These are phyloP conservation scores for Apodemia mormo DNA, from an alignment of 2,888 invertebrate species.

Conservation along the genomic window DNA sequence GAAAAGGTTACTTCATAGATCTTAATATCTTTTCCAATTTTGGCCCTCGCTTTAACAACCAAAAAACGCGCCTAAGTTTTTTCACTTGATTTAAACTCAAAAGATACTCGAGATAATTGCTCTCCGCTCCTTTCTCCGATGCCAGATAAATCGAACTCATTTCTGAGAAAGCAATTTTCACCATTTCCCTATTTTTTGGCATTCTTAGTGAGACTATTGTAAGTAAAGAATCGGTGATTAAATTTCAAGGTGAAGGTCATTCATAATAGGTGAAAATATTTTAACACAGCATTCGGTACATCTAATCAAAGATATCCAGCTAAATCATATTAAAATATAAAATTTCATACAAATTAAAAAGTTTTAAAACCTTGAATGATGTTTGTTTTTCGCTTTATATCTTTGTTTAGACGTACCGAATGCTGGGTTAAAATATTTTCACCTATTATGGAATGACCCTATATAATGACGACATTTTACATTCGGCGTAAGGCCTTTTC, in stretches of 20 bases:
- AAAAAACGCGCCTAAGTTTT: conserved; percentile 57
- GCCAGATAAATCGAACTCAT: conserved; percentile 65
- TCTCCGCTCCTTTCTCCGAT: conserved; percentile 58
- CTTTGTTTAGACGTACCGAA: no score
- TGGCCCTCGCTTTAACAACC: conserved; percentile 40
- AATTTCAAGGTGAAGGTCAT: conserved; percentile 66
- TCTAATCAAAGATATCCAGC: no score
- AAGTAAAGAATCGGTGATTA: conserved; percentile 77
- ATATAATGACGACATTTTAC: no score
- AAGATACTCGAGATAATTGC: conserved; percentile 81
- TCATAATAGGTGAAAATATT: no score
- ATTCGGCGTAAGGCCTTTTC: no score
- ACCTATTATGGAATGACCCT: no score
- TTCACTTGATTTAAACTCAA: conserved; percentile 81
- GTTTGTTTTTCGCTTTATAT: no score
- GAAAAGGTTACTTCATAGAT: conserved; percentile 14
- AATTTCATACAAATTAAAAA: no score
- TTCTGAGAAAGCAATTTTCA: conserved; percentile 68
- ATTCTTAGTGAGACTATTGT: conserved; percentile 71
- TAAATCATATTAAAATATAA: no score
- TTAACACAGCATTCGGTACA: no score
- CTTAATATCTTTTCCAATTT: conserved; percentile 33
- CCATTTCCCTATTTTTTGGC: conserved; percentile 78
- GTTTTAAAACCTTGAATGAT: no score
- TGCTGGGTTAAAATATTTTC: no score